Percentiles rank a stretch among this genome's conserved stretches.
Evolutionary conservation across 2,797 vertebrate species (phyloP).

Genomic region (Pipistrellus pygmaeus): DNA sequence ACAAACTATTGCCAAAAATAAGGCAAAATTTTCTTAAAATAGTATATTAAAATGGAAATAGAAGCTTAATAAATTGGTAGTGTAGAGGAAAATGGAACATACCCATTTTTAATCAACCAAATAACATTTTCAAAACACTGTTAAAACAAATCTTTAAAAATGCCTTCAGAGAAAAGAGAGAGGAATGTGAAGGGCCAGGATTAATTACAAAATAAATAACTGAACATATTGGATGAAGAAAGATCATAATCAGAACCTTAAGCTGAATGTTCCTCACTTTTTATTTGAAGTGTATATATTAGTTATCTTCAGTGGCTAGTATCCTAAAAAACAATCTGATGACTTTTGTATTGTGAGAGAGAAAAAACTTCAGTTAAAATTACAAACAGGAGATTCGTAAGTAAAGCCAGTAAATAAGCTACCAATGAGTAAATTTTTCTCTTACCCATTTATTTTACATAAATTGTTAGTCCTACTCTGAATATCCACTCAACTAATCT

Average conservation of each 20-base stretch:
- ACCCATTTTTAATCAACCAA: background rate
- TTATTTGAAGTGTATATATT: background rate
- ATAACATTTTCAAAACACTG: constrained; percentile 24
- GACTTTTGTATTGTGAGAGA: background rate
- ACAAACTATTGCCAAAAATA: constrained; percentile 66
- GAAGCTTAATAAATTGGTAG: background rate
- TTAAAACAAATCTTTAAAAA: background rate
- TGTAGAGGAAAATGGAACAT: background rate
- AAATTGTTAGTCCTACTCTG: constrained; percentile 10
- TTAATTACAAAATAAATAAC: constrained; percentile 31
- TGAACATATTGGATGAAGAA: background rate
- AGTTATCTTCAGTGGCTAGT: background rate
- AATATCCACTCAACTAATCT: background rate
- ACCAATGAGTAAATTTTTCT: background rate
- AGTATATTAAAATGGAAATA: constrained; percentile 15
- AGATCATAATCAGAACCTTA: background rate
- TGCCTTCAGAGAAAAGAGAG: background rate
- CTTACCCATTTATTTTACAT: background rate
- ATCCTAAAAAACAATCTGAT: background rate
- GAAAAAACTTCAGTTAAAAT: constrained; percentile 1
- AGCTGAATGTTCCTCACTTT: background rate
- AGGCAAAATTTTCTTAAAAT: background rate
- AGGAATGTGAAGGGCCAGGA: background rate
- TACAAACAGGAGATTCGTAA: background rate
- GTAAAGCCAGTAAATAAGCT: background rate